Evolutionary conservation across 2,888 invertebrate genomes (phyloP).

Genomic region (Pimpla rufipes): DNA sequence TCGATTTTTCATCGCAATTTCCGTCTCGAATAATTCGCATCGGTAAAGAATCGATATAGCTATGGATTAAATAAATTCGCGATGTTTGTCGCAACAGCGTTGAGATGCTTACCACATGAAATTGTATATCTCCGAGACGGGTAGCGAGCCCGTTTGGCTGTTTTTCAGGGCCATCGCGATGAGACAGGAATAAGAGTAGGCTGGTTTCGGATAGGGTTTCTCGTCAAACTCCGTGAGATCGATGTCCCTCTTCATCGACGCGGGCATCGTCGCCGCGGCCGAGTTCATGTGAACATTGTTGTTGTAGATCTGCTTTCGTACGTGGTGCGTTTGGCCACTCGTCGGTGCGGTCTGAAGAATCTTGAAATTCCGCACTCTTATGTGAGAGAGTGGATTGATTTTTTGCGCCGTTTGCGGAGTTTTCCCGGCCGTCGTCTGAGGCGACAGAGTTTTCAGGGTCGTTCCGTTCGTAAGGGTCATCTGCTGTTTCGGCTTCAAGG

Average conservation of each 20-base stretch:
- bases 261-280: constrained; percentile 68
- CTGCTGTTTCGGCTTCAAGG: constrained; percentile 73
- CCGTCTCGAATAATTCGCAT: neutral
- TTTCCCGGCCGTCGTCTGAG: constrained; percentile 75
- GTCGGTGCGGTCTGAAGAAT: constrained; percentile 75
- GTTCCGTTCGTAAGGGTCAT: constrained; percentile 69
- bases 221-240: constrained; percentile 86
- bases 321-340: constrained; percentile 78
- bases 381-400: constrained; percentile 77
- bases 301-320: constrained; percentile 83
- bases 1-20: neutral
- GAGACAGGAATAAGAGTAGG: constrained; percentile 98
- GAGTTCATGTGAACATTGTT: constrained; percentile 79
- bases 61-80: neutral
- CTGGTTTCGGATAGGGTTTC: constrained; percentile 96
- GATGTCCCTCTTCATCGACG: constrained; percentile 78
- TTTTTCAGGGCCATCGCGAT: constrained; percentile 99
- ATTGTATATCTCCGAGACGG: constrained; percentile 99
- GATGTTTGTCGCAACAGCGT: neutral
- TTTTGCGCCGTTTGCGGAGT: constrained; percentile 72
- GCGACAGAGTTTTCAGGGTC: constrained; percentile 76
- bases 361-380: constrained; percentile 82
- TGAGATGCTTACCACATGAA: constrained; percentile 95
- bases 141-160: constrained; percentile 96
- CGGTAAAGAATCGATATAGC: neutral